These are phyloP conservation scores for Oscheius myriophilus DNA, from an alignment of 2,888 invertebrate species.

Conservation along the genomic window DNA sequence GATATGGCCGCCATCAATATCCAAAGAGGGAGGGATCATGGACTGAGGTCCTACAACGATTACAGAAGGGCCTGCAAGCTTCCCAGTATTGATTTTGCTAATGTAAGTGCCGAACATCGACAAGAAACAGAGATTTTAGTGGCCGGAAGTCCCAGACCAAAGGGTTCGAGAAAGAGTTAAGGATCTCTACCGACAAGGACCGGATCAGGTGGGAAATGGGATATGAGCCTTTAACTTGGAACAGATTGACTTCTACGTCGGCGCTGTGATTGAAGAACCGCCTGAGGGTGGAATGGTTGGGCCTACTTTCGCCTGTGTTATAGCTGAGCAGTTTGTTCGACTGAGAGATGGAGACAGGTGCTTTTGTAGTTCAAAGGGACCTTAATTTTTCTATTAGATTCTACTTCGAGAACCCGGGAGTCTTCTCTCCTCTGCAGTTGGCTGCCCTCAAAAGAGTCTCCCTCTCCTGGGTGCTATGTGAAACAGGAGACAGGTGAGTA, in stretches of 20 bases:
- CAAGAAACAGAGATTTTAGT: constrained; percentile 33
- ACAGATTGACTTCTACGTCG: constrained; percentile 73
- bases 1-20: constrained; percentile 91
- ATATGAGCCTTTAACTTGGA: neutral
- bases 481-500: constrained; percentile 52
- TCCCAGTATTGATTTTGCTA: constrained; percentile 75
- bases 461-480: constrained; percentile 49
- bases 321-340: constrained; percentile 73
- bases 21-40: constrained; percentile 84
- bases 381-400: too few relatives aligned
- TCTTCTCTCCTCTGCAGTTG: constrained; percentile 59
- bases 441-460: constrained; percentile 44
- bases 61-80: constrained; percentile 89
- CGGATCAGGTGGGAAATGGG: constrained; percentile 38
- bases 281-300: constrained; percentile 72
- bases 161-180: constrained; percentile 60
- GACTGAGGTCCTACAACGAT: constrained; percentile 83
- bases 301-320: constrained; percentile 73
- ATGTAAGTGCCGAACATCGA: neutral
- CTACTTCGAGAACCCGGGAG: constrained; percentile 59
- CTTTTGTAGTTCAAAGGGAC: neutral
- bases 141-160: constrained; percentile 62
- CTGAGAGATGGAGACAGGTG: constrained; percentile 74
- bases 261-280: constrained; percentile 73
- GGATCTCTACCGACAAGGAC: constrained; percentile 49